These are phyloP conservation scores for Protodeltote pygarga DNA, from an alignment of 2,888 invertebrate species.

Conservation along the genomic window DNA sequence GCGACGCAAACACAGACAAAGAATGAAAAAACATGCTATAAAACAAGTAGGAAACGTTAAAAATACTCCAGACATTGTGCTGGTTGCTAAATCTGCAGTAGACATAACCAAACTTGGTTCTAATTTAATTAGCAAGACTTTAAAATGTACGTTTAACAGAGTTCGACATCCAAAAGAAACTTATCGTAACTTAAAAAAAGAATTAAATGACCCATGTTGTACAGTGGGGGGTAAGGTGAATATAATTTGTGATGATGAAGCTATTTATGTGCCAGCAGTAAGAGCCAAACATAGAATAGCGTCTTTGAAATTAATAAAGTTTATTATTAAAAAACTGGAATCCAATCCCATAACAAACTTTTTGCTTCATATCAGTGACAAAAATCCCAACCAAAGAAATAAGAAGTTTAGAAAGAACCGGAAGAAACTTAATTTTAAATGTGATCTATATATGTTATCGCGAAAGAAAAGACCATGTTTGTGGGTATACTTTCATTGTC, in stretches of 20 bases:
- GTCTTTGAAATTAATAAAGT: neutral
- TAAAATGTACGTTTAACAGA: neutral
- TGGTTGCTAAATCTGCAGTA: neutral
- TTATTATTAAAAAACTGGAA: slow-evolving; percentile 1
- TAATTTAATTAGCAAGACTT: neutral
- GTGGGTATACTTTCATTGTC: slow-evolving; percentile 9
- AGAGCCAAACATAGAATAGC: slow-evolving; percentile 12
- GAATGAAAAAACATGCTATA: slow-evolving; percentile 16
- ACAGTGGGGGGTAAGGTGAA: neutral
- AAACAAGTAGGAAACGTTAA: slow-evolving; percentile 1
- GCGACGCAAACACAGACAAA: neutral
- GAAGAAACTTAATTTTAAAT: neutral
- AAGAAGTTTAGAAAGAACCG: slow-evolving; percentile 3
- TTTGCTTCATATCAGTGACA: neutral
- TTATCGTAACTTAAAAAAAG: neutral
- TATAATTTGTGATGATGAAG: neutral
- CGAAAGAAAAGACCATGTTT: slow-evolving; percentile 18
- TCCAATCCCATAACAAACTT: neutral
- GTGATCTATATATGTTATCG: neutral
- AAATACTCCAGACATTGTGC: neutral
- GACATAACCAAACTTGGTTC: slow-evolving; percentile 7
- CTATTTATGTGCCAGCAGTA: slow-evolving; percentile 14
- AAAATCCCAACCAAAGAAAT: neutral
- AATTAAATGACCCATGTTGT: neutral
- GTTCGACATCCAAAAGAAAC: neutral